Conservation (phyloP, 2,888 invertebrate genomes). For the Hemicrepidius hirtus region DNA sequence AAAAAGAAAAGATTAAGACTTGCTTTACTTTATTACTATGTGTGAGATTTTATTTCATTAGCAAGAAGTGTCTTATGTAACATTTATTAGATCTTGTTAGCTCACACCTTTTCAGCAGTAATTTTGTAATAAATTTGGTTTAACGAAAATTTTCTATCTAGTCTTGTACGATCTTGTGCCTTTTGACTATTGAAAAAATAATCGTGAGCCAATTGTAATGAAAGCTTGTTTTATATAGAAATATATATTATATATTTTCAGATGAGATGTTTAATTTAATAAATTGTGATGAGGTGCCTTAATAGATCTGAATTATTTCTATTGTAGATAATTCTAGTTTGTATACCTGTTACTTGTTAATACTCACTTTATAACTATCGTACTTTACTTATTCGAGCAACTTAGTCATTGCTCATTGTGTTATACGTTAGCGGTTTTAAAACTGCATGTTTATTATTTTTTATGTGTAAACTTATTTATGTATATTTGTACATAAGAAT, state of each 20-base stretch:
- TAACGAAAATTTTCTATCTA: no score
- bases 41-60: no score
- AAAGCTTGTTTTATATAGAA: slow-evolving; percentile 29
- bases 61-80: no score
- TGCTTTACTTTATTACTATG: no score
- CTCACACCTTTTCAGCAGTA: no score
- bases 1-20: no score
- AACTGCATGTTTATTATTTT: slow-evolving; percentile 60
- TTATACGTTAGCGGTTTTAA: slow-evolving; percentile 55
- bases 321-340: slow-evolving; percentile 50
- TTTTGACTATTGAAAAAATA: no score
- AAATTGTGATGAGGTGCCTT: slow-evolving; percentile 69
- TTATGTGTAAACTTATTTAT: slow-evolving; percentile 58
- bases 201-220: no score
- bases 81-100: no score
- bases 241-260: slow-evolving; percentile 57
- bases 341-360: slow-evolving; percentile 55
- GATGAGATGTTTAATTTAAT: slow-evolving; percentile 50
- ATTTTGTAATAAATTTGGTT: no score
- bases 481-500: slow-evolving; percentile 58
- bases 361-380: slow-evolving; percentile 60
- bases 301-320: slow-evolving; percentile 65
- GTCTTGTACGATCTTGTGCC: no score
- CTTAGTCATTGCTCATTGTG: slow-evolving; percentile 48
- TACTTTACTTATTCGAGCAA: slow-evolving; percentile 50